These are phyloP conservation scores for Sesia apiformis DNA, from an alignment of 2,888 invertebrate genomes.

Conservation along the genomic window DNA sequence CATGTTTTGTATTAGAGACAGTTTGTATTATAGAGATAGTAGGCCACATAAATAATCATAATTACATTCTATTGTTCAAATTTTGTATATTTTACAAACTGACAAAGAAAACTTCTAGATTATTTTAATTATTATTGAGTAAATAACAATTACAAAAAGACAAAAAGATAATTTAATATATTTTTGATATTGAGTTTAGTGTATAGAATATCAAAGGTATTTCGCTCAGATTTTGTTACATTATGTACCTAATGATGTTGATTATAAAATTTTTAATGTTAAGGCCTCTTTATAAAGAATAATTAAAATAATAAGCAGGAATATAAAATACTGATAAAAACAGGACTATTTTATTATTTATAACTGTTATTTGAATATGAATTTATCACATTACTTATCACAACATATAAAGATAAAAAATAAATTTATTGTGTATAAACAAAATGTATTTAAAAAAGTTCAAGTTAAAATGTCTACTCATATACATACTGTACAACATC, in stretches of 20 bases:
- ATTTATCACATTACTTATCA: constrained; percentile 5
- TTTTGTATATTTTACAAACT: no score
- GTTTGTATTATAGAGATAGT: no score
- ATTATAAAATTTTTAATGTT: constrained; percentile 28
- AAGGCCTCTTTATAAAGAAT: neutral
- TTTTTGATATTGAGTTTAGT: no score
- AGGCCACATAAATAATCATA: no score
- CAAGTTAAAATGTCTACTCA: neutral
- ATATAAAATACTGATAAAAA: constrained; percentile 18
- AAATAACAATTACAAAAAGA: no score
- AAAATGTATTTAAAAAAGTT: neutral
- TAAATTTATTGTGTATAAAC: neutral
- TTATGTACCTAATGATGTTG: constrained; percentile 13
- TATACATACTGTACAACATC: constrained; percentile 1
- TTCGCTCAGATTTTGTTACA: constrained; percentile 1
- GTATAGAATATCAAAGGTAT: constrained; percentile 3
- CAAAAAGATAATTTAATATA: no score
- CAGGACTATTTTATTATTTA: constrained; percentile 17
- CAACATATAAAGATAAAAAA: neutral
- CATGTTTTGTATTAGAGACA: no score
- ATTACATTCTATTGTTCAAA: no score
- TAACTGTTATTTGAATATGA: neutral
- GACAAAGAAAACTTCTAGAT: no score
- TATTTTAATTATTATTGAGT: no score
- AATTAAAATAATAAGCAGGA: constrained; percentile 16